These are phyloP conservation scores for Forficula auricularia DNA, from an alignment of 1,140 invertebrate species.

Conservation along the genomic window DNA sequence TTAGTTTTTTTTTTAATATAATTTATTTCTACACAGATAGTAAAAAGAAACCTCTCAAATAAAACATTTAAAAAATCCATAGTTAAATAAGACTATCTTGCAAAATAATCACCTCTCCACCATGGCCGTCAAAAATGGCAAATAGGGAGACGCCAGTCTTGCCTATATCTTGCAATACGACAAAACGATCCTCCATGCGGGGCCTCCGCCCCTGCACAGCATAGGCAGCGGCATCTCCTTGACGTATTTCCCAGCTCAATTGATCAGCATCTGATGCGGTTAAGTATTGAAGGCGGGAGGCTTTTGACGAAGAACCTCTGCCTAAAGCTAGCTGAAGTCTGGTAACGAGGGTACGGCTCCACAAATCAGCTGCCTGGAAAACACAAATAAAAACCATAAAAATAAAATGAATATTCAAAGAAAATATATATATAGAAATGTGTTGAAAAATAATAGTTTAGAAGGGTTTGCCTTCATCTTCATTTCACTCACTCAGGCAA, in stretches of 20 bases:
- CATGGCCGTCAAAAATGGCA: slow-evolving; percentile 89
- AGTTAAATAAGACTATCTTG: neutral
- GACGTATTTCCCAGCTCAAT: slow-evolving; percentile 57
- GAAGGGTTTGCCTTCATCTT: no score
- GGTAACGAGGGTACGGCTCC: slow-evolving; percentile 54
- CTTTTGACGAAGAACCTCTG: slow-evolving; percentile 31
- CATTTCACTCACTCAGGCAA: no score
- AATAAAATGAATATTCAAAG: slow-evolving; percentile 9
- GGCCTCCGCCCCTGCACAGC: slow-evolving; percentile 74
- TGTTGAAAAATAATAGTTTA: no score
- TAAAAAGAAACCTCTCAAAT: slow-evolving; percentile 8
- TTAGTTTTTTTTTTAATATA: no score
- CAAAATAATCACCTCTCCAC: slow-evolving; percentile 50
- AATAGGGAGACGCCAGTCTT: slow-evolving; percentile 56
- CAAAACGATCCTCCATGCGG: slow-evolving; percentile 86
- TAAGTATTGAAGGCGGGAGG: slow-evolving; percentile 10
- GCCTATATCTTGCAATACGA: slow-evolving; percentile 57
- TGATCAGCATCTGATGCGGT: slow-evolving; percentile 13
- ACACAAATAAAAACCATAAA: slow-evolving; percentile 26
- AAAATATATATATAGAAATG: no score
- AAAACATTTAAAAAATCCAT: neutral
- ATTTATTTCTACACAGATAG: no score
- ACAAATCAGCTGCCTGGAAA: slow-evolving; percentile 58
- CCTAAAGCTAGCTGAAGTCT: slow-evolving; percentile 49
- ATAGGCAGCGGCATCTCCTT: slow-evolving; percentile 59